A percentile compares a stretch with the other conserved stretches of the same genome.
Conservation (phyloP, 2,888 invertebrate genomes). For the Acrobasis repandana region DNA sequence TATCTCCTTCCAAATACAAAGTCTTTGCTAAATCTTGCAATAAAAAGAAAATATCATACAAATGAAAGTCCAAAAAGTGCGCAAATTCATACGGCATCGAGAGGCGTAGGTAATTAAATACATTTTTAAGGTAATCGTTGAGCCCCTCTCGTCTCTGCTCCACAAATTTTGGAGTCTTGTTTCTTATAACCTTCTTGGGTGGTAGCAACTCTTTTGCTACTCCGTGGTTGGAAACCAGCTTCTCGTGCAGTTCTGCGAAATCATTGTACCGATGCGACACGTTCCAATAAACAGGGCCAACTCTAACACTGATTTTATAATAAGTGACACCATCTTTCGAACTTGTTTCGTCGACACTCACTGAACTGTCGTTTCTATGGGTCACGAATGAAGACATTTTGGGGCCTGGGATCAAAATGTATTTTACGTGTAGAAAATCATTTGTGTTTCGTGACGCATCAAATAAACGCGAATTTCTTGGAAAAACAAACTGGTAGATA, state of each 20-base stretch:
- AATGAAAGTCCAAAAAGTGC: conserved; percentile 93
- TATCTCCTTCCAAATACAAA: conserved; percentile 89
- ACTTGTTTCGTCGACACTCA: conserved; percentile 85
- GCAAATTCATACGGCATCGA: conserved; percentile 92
- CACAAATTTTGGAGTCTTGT: conserved; percentile 93
- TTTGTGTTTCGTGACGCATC: conserved; percentile 18
- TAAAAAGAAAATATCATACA: conserved; percentile 94
- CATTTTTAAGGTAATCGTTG: conserved; percentile 90
- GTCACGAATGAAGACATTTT: conserved; percentile 89
- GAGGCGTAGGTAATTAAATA: conserved; percentile 89
- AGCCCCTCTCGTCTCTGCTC: conserved; percentile 91
- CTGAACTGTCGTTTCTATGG: conserved; percentile 85
- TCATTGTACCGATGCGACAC: conserved; percentile 94
- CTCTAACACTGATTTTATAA: conserved; percentile 87
- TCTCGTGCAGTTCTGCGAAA: conserved; percentile 93
- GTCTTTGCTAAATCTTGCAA: conserved; percentile 91
- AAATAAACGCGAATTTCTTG: not conserved
- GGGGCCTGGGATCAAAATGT: not conserved
- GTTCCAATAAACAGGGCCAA: conserved; percentile 90
- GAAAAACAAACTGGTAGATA: not conserved
- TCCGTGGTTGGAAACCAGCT: conserved; percentile 90
- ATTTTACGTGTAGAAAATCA: not conserved
- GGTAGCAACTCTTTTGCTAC: conserved; percentile 93
- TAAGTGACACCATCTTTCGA: conserved; percentile 87
- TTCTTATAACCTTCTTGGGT: conserved; percentile 96